Conservation (phyloP, 2,797 vertebrate genomes). For the Mionectes olivaceus region DNA sequence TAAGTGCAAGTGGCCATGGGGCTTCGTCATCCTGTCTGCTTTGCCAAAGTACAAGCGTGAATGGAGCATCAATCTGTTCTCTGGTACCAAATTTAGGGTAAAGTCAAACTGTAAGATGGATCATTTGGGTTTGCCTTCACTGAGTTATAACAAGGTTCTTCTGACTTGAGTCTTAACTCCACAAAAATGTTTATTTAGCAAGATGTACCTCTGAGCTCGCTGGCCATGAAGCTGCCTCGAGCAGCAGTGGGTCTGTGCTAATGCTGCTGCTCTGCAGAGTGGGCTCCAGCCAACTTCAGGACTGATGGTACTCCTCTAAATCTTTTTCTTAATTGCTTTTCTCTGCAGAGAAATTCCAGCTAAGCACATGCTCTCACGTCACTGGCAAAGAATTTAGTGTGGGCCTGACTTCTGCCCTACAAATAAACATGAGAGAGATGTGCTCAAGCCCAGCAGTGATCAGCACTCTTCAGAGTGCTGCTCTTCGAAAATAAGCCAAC, state of each 20-base stretch:
- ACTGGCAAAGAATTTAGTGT: conserved; percentile 5
- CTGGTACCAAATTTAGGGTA: not conserved
- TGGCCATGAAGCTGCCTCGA: not conserved
- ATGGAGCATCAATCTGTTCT: not conserved
- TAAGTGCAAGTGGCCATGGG: not conserved
- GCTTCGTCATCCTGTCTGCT: not conserved
- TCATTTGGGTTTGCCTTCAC: not conserved
- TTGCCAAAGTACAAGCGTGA: not conserved
- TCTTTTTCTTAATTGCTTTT: not conserved
- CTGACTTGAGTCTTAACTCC: not conserved
- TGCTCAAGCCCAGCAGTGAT: not conserved
- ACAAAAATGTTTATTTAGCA: not conserved
- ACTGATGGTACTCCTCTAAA: not conserved
- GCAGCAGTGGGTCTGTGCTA: not conserved
- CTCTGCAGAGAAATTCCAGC: conserved; percentile 16
- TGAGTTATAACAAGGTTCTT: not conserved
- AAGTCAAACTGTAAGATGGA: not conserved
- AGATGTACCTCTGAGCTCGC: not conserved
- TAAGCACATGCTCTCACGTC: not conserved
- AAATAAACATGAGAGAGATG: not conserved
- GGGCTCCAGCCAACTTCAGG: not conserved
- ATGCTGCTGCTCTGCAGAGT: not conserved
- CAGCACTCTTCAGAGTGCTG: not conserved
- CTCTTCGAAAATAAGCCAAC: not conserved
- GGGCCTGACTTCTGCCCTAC: not conserved